Base-by-base conservation (phyloP, 2,888 invertebrate genomes). In the Exocentrus adspersus region DNA sequence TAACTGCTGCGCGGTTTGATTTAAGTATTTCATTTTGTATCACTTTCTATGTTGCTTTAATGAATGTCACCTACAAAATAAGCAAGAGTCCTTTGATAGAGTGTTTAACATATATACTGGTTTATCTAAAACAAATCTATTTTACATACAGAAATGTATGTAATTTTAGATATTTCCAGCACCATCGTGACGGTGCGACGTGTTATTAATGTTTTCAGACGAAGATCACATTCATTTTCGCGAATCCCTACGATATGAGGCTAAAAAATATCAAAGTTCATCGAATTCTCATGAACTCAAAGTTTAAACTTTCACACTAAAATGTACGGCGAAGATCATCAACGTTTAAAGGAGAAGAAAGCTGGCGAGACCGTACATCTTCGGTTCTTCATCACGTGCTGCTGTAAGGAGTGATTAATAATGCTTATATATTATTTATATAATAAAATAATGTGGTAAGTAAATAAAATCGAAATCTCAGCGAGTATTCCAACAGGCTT, bases 281-380 rank as follows among this genome's bases (percentile, higher is more conserved):
- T 65, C 64, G 67, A 60, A 69, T 69, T 69, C 69, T 69, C 69
- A 69, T 67, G 69, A 69, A 69, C 69, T 58, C 62, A 45, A 65
- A 53, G 69, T 51, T 66, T 53, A 69, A 66, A 69, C 69, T 69
- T 69, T 69, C 69, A 67, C 69, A 69, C 67, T 69, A 69, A 69
- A 69, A 67, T 69, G 61, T 60, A 62, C 64, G 64, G 57, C 59
- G 62, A 57, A 43, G 69, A 69, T 57, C 63, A 65, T 65, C 69
- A 69, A 65, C 65, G 65, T 67, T 69, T 62, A 65, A 69, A 65
- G 62, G 63, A 69, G 69, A 69, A 67, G 69, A 69, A 69, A 67
- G 67, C 46, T 46, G 32, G 19, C 20, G 16, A 54, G 45, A 57
- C 30, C 32, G 2, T 24, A 7, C 46, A 50, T 46, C 46, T 57